These are phyloP conservation scores for Ahaetulla prasina DNA, from an alignment of 2,113 vertebrate genomes.

Conservation along the genomic window DNA sequence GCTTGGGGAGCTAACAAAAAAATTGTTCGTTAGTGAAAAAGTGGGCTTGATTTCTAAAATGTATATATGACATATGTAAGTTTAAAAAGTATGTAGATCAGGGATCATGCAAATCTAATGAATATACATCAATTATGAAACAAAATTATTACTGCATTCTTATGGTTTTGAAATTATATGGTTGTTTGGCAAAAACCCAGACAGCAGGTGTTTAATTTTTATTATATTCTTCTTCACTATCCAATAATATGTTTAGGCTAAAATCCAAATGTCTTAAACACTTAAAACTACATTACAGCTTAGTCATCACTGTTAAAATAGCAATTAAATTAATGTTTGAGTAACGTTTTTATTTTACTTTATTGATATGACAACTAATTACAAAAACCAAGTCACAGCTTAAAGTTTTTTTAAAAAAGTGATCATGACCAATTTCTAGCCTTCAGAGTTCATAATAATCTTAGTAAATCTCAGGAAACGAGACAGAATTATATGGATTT, in stretches of 20 bases:
- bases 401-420: not conserved
- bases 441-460: not conserved
- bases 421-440: not conserved
- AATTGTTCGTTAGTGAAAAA: not conserved
- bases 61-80: not conserved
- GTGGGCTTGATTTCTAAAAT: not conserved
- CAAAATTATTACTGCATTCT: not conserved
- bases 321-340: not conserved
- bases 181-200: not conserved
- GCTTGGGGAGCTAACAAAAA: not conserved
- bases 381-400: not conserved
- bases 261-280: not conserved
- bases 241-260: not conserved
- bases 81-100: not conserved
- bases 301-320: not conserved
- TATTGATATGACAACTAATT: not conserved
- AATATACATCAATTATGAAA: not conserved
- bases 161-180: not conserved
- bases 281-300: not conserved
- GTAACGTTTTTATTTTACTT: not conserved
- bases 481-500: not conserved
- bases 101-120: not conserved
- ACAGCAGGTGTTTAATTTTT: constrained; percentile 9
- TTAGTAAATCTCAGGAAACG: not conserved
- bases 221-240: not conserved